Conservation (phyloP, 2,888 invertebrate genomes). For the Diploptera punctata region DNA sequence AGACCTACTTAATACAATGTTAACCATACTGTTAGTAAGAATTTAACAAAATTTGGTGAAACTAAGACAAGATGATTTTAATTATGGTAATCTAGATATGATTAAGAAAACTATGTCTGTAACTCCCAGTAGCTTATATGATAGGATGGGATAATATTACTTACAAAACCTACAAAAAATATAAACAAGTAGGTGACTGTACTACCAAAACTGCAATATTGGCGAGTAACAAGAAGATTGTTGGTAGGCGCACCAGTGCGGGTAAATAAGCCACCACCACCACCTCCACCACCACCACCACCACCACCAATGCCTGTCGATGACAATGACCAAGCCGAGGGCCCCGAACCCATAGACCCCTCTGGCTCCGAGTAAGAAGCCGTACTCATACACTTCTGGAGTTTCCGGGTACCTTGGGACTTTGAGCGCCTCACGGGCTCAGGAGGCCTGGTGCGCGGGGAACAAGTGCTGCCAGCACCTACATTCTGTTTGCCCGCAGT, state of each 20-base stretch:
- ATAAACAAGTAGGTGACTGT: conserved; percentile 67
- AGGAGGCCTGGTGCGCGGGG: conserved; percentile 54
- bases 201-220: conserved; percentile 96
- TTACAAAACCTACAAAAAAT: conserved; percentile 18
- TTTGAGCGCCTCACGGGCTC: conserved; percentile 83
- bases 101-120: no score
- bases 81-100: no score
- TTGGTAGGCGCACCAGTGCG: conserved; percentile 55
- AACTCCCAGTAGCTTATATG: no score
- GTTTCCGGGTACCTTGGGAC: conserved; percentile 92
- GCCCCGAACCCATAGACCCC: conserved; percentile 42
- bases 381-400: conserved; percentile 90
- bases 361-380: conserved; percentile 76
- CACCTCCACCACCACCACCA: conserved; percentile 61
- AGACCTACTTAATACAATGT: no score
- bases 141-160: not conserved
- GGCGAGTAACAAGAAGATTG: conserved; percentile 80
- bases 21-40: no score
- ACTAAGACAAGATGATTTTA: no score
- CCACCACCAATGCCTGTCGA: conserved; percentile 40
- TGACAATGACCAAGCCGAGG: conserved; percentile 41
- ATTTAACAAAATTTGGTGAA: no score
- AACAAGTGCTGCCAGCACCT: conserved; percentile 45
- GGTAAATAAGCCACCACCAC: conserved; percentile 54
- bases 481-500: conserved; percentile 52